Conservation (phyloP, 1,140 invertebrate species). For the Tetraneura akinire region DNA sequence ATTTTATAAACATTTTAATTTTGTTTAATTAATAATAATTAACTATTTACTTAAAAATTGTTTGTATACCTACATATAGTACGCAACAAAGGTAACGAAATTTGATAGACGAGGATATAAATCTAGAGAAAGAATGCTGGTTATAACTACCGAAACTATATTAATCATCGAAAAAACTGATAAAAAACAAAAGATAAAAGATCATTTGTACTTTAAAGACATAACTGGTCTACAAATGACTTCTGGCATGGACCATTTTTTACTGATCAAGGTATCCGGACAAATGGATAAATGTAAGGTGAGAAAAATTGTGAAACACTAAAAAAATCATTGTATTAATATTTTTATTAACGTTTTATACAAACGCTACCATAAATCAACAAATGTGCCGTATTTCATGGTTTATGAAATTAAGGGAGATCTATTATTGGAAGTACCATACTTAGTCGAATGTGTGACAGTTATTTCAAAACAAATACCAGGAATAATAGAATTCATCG, state of each 20-base stretch:
- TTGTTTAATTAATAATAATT: too few relatives aligned
- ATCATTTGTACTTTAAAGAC: background rate
- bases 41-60: too few relatives aligned
- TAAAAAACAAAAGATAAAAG: slow-evolving; percentile 20
- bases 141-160: background rate
- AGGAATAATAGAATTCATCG: background rate
- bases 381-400: too few relatives aligned
- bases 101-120: slow-evolving; percentile 26
- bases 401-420: slow-evolving; percentile 22
- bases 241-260: slow-evolving; percentile 23
- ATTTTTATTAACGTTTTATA: too few relatives aligned
- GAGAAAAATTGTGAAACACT: too few relatives aligned
- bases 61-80: background rate
- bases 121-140: background rate
- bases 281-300: slow-evolving; percentile 27
- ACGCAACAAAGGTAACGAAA: slow-evolving; percentile 13
- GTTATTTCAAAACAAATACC: background rate
- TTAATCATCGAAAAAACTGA: background rate
- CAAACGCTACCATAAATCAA: too few relatives aligned
- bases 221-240: slow-evolving; percentile 10
- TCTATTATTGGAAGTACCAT: slow-evolving; percentile 31
- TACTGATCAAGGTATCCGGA: slow-evolving; percentile 19
- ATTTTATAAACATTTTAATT: background rate
- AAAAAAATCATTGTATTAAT: too few relatives aligned
- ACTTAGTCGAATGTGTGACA: slow-evolving; percentile 35